Base-by-base conservation (phyloP, 2,888 invertebrate species). In the Leptopilina syphax region DNA sequence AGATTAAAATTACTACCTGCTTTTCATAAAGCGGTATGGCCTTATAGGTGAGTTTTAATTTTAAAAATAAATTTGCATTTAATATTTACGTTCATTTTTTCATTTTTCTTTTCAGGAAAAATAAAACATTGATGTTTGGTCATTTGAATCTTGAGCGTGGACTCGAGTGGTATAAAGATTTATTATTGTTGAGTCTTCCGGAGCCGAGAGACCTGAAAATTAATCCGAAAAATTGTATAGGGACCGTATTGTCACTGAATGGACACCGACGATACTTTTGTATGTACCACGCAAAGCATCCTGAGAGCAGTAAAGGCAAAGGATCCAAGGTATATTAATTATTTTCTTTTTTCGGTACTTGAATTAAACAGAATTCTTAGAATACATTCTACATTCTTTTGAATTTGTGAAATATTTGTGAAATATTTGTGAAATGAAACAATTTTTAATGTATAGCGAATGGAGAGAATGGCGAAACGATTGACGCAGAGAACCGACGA, bases 191-290 rank as follows among this genome's bases (percentile, higher is more conserved):
- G 88, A 97, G 97, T 70, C 94, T 98, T 81, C 96, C 97, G 78
- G 96, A 97, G 88, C 95, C 95, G 66, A 94, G 95, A 82, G 96
- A 96, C 89, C 93, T 98, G 85, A 95, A 96, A 84, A 98, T 99
- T 82, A 99, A 99, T 93, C 97, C 98, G 34, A 95, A 98, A 87
- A 99, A 99, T 93, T 99, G 99, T 91, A 96, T 99, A 66, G 99
- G 99, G 78, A 98, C 98, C 5, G 99, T 99, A 81, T 93, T 99
- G 70, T 96, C 98, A 1, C 93, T 99, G 83, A 99, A 99, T 93
- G 99, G 99, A 41, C 97, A 98, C 93, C 94, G 99, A 83, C 98
- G 98, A 93, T 99, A 99, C 94, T 99, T 98, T 93, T 99, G 98
- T 92, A 98, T 99, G 94, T 99, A 98, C 93, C 99, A 99, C 93